Conservation (phyloP, 2,113 vertebrate genomes). For the Paratilapia polleni region DNA sequence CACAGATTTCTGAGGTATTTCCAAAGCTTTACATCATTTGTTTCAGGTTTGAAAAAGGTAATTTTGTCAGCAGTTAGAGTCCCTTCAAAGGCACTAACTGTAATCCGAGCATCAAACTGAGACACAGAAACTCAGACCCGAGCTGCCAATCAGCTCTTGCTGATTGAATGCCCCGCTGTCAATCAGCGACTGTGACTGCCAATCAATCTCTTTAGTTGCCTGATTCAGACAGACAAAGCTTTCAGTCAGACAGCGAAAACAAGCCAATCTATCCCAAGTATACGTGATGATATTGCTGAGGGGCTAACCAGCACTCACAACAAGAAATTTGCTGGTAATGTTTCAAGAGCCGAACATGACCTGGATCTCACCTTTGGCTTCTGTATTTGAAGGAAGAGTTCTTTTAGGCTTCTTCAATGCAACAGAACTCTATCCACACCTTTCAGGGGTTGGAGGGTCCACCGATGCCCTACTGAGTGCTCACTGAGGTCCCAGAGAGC, state of each 20-base stretch:
- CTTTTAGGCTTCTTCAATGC: background rate
- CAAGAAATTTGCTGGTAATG: background rate
- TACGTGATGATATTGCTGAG: background rate
- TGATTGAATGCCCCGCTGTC: constrained; percentile 30
- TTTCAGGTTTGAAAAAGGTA: background rate
- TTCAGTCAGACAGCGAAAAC: background rate
- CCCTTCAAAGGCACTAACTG: background rate
- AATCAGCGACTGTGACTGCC: constrained; percentile 17
- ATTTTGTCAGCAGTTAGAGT: no score
- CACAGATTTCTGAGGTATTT: background rate
- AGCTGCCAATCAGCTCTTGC: constrained; percentile 2
- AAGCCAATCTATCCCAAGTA: background rate
- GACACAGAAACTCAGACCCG: background rate
- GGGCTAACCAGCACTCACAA: background rate
- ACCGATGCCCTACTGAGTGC: background rate
- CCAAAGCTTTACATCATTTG: background rate
- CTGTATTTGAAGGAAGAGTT: background rate
- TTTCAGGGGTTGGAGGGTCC: background rate
- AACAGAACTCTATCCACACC: constrained; percentile 21
- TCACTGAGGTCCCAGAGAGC: background rate
- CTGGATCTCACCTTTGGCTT: background rate
- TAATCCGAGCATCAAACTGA: background rate
- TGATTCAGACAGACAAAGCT: background rate
- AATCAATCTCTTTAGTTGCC: constrained; percentile 1
- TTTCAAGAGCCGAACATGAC: background rate